Conservation (phyloP, 2,888 invertebrate species). For the Tipula lateralis region DNA sequence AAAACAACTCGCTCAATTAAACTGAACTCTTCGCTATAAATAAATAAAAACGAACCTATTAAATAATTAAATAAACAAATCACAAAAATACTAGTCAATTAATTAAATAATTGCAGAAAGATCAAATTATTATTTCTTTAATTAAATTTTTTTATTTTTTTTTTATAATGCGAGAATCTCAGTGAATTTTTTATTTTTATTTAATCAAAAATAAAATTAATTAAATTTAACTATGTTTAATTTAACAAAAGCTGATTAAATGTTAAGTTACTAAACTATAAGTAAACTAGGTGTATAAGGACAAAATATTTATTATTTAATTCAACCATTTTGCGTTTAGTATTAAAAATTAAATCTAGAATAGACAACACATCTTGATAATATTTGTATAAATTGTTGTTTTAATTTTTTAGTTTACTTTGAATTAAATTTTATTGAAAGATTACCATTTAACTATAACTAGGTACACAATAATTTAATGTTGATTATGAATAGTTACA, state of each 20-base stretch:
- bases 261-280: background rate
- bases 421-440: background rate
- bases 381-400: background rate
- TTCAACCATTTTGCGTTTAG: background rate
- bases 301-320: slow-evolving; percentile 6
- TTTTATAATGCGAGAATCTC: background rate
- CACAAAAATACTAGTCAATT: slow-evolving; percentile 24
- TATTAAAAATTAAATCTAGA: background rate
- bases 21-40: background rate
- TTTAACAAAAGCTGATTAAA: background rate
- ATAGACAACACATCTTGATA: background rate
- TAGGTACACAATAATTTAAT: background rate
- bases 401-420: background rate
- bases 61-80: background rate
- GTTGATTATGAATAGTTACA: background rate
- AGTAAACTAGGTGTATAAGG: background rate
- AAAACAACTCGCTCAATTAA: background rate
- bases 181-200: slow-evolving; percentile 11
- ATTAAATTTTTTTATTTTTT: background rate
- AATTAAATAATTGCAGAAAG: background rate
- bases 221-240: background rate
- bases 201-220: background rate
- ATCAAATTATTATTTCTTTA: background rate
- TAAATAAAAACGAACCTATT: background rate
- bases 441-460: background rate